A percentile compares a stretch with the other conserved stretches of the same genome.
Evolutionary conservation across 1,140 invertebrate genomes (phyloP).

Genomic region (Hylaeus anthracinus): DNA sequence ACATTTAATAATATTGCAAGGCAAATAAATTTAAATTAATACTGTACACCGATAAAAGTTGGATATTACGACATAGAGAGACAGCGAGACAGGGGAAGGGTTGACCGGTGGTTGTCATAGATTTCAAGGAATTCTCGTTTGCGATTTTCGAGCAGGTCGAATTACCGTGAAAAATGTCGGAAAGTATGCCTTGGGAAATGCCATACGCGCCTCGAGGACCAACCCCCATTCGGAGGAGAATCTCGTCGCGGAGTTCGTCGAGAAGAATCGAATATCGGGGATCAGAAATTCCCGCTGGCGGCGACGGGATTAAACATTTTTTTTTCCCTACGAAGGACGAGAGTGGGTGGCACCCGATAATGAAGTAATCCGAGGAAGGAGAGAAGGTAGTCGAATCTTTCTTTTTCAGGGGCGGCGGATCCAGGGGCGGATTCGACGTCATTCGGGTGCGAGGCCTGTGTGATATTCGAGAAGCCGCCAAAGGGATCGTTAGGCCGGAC

Average conservation of each 20-base stretch:
- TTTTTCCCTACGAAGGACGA: not conserved
- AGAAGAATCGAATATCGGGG: constrained; percentile 23
- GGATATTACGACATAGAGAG: too few species aligned
- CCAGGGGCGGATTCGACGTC: constrained; percentile 29
- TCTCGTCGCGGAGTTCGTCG: too few species aligned
- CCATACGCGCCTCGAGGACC: too few species aligned
- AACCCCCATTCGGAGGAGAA: too few species aligned
- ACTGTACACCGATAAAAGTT: too few species aligned
- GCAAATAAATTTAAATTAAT: too few species aligned
- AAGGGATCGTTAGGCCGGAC: constrained; percentile 61
- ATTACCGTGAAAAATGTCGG: not conserved
- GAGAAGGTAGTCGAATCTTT: constrained; percentile 36
- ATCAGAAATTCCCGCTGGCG: constrained; percentile 10
- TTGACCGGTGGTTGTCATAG: not conserved
- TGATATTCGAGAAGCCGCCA: constrained; percentile 64
- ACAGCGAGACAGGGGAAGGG: too few species aligned
- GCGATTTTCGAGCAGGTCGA: not conserved
- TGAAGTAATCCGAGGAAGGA: constrained; percentile 61
- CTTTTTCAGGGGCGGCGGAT: constrained; percentile 39
- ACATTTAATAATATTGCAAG: too few species aligned
- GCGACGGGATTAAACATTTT: constrained; percentile 14
- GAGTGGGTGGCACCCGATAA: constrained; percentile 56
- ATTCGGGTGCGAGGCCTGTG: constrained; percentile 43
- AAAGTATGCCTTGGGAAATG: not conserved
- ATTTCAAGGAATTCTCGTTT: not conserved